Percentiles rank a stretch among this genome's conserved stretches.
Conservation (phyloP, 2,888 invertebrate species). For the Malachius bipustulatus region DNA sequence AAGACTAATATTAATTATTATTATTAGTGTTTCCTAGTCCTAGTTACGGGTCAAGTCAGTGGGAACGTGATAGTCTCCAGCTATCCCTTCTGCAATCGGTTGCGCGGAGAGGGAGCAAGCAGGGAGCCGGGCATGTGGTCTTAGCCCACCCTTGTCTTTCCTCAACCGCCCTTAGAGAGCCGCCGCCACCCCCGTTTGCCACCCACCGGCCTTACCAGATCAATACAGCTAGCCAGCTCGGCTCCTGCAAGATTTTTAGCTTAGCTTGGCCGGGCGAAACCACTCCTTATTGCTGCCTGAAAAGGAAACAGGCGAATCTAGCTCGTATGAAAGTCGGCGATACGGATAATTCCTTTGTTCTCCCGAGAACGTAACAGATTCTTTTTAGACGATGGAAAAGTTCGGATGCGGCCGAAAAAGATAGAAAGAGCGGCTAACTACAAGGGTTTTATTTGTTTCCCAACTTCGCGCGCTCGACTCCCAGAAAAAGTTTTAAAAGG, state of each 20-base stretch:
- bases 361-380: constrained; percentile 9
- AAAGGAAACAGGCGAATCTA: constrained; percentile 30
- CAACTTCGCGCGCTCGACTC: constrained; percentile 2
- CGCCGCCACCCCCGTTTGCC: constrained; percentile 20
- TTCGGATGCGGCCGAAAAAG: constrained; percentile 18
- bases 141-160: constrained; percentile 37
- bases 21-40: too few species aligned
- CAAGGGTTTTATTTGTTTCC: constrained; percentile 1
- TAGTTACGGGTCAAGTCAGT: constrained; percentile 28
- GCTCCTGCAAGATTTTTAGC: constrained; percentile 40
- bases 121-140: constrained; percentile 35
- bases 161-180: constrained; percentile 36
- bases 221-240: constrained; percentile 37
- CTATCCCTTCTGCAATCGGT: constrained; percentile 20
- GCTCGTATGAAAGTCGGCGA: constrained; percentile 22
- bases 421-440: constrained; percentile 12
- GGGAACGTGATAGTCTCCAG: constrained; percentile 17
- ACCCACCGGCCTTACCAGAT: constrained; percentile 31
- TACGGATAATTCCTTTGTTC: constrained; percentile 27
- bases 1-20: too few species aligned
- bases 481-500: constrained; percentile 3
- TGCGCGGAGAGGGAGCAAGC: constrained; percentile 32
- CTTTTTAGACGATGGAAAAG: constrained; percentile 11
- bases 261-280: constrained; percentile 39
- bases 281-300: constrained; percentile 36